Conservation (phyloP, 2,888 invertebrate genomes). For the Drosophila helvetica region DNA sequence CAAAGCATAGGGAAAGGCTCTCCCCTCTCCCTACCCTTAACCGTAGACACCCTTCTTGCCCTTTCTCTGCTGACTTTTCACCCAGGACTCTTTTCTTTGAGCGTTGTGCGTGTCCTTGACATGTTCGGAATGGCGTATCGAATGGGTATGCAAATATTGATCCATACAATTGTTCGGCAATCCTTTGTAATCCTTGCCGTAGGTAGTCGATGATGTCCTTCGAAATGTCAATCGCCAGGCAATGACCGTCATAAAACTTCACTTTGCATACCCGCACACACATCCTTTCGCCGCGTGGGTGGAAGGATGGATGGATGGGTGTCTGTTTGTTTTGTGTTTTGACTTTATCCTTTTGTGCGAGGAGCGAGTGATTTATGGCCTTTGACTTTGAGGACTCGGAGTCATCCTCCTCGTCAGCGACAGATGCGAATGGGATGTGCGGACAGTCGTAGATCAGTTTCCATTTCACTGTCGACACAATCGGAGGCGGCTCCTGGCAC, state of each 20-base stretch:
- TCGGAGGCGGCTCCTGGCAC: slow-evolving; percentile 24
- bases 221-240: slow-evolving; percentile 54
- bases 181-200: slow-evolving; percentile 78
- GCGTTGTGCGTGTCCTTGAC: slow-evolving; percentile 68
- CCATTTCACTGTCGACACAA: slow-evolving; percentile 48
- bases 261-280: slow-evolving; percentile 21
- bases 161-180: slow-evolving; percentile 64
- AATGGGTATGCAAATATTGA: slow-evolving; percentile 75
- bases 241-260: slow-evolving; percentile 69
- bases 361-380: slow-evolving; percentile 65
- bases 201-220: slow-evolving; percentile 56
- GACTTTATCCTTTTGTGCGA: slow-evolving; percentile 55
- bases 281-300: slow-evolving; percentile 46
- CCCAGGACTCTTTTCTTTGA: slow-evolving; percentile 1
- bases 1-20: slow-evolving; percentile 16
- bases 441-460: slow-evolving; percentile 54
- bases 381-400: slow-evolving; percentile 26
- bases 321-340: slow-evolving; percentile 63
- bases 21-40: slow-evolving; percentile 23
- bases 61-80: slow-evolving; percentile 21
- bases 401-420: slow-evolving; percentile 10
- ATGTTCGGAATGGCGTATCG: slow-evolving; percentile 61
- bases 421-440: slow-evolving; percentile 42
- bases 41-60: slow-evolving; percentile 18
- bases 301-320: slow-evolving; percentile 26